Evolutionary conservation across 2,113 vertebrate genomes (phyloP).

Genomic region (Strix uralensis): DNA sequence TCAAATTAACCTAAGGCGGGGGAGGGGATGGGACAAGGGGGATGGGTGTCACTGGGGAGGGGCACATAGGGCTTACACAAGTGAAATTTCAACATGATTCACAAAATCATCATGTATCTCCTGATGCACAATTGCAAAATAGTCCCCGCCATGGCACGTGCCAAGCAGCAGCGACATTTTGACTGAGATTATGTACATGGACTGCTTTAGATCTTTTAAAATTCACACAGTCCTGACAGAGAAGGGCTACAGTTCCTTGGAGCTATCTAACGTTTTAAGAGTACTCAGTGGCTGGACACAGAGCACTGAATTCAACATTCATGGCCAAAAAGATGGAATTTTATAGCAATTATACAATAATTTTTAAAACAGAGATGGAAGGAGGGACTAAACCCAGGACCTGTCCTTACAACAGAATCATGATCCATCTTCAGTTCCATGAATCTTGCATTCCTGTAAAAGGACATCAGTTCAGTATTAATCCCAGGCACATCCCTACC

Average conservation of each 20-base stretch:
- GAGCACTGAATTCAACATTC: background rate
- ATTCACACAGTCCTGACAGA: background rate
- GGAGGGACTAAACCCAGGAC: background rate
- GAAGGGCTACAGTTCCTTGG: background rate
- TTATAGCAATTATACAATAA: background rate
- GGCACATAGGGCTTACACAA: background rate
- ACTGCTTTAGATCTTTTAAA: background rate
- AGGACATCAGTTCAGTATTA: background rate
- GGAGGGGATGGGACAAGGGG: no score
- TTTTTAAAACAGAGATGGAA: background rate
- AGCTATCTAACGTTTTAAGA: background rate
- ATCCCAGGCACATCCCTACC: background rate
- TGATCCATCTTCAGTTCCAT: background rate
- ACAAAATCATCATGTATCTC: background rate
- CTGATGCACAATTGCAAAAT: background rate
- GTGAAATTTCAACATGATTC: background rate
- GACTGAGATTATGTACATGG: background rate
- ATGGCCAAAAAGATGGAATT: background rate
- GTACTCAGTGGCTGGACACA: background rate
- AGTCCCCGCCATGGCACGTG: background rate
- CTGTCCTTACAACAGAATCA: background rate
- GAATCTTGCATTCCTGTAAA: background rate
- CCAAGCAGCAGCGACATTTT: background rate
- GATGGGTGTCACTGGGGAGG: no score
- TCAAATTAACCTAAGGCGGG: background rate